Percentiles rank a stretch among this genome's conserved stretches.
Evolutionary conservation across 2,888 invertebrate species (phyloP).

Genomic region (Lysandra coridon): DNA sequence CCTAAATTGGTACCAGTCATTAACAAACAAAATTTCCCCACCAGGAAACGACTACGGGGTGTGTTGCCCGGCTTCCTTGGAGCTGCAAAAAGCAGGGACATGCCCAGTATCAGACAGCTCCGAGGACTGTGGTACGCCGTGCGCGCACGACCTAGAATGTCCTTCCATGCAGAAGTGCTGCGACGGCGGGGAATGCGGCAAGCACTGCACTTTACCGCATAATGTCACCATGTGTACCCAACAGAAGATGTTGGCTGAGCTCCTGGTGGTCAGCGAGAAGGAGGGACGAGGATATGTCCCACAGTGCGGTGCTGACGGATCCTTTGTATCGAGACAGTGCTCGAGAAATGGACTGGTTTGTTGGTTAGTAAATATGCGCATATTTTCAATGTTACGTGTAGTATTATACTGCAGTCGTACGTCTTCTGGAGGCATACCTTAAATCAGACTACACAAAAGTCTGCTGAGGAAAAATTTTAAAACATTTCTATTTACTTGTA

Average conservation of each 20-base stretch:
- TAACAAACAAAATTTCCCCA: neutral
- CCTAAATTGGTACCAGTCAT: no score
- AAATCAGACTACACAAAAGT: neutral
- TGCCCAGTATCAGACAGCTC: constrained; percentile 82
- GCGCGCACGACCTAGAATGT: constrained; percentile 90
- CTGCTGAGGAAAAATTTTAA: neutral
- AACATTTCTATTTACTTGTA: constrained; percentile 39
- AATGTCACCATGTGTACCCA: constrained; percentile 90
- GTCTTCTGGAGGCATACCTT: neutral
- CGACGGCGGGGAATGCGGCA: constrained; percentile 85
- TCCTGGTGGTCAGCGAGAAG: constrained; percentile 87
- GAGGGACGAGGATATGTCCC: constrained; percentile 92
- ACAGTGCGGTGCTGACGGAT: constrained; percentile 86
- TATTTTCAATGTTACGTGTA: neutral
- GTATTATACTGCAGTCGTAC: neutral
- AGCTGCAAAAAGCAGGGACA: constrained; percentile 87
- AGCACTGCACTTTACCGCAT: constrained; percentile 86
- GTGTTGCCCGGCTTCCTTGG: constrained; percentile 89
- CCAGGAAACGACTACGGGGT: constrained; percentile 92
- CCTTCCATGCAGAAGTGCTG: constrained; percentile 92
- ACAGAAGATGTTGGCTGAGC: constrained; percentile 87
- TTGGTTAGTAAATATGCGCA: constrained; percentile 75
- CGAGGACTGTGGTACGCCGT: constrained; percentile 83
- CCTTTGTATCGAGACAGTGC: constrained; percentile 88
- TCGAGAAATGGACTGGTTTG: constrained; percentile 92